These are phyloP conservation scores for Rhodinocichla rosea DNA, from an alignment of 2,113 vertebrate genomes.

Conservation along the genomic window DNA sequence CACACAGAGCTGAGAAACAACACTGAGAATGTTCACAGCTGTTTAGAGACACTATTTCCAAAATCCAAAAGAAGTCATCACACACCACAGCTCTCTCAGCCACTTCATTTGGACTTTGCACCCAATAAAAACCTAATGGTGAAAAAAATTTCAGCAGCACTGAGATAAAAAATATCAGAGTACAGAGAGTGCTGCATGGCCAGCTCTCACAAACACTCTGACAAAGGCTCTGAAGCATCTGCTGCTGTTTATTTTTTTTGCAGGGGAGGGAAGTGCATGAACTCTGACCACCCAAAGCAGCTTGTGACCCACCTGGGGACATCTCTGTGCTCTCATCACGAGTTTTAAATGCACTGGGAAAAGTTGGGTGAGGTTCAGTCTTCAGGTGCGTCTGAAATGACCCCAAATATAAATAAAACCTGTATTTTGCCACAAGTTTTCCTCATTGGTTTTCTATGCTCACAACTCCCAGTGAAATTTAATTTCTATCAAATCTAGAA, in stretches of 20 bases:
- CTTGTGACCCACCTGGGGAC: background rate
- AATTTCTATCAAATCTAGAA: background rate
- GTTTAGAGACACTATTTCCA: background rate
- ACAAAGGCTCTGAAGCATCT: background rate
- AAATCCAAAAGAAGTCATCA: background rate
- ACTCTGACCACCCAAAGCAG: background rate
- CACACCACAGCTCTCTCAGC: background rate
- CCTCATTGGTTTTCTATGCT: background rate
- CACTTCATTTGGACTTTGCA: background rate
- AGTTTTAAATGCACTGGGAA: background rate
- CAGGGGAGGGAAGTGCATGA: background rate
- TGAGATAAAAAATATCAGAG: background rate
- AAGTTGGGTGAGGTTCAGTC: background rate
- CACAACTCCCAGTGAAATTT: background rate
- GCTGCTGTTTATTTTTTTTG: background rate
- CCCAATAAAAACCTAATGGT: background rate
- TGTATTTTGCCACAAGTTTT: background rate
- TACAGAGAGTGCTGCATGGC: background rate
- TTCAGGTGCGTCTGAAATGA: background rate
- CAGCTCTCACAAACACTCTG: background rate
- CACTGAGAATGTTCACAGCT: background rate
- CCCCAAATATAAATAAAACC: background rate
- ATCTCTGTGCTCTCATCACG: background rate
- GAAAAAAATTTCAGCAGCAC: background rate
- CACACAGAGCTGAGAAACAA: background rate